Evolutionary conservation across 2,113 vertebrate species (phyloP), one percentile per base, ranked within the genome.

Genomic region (Marmota flaviventris): DNA sequence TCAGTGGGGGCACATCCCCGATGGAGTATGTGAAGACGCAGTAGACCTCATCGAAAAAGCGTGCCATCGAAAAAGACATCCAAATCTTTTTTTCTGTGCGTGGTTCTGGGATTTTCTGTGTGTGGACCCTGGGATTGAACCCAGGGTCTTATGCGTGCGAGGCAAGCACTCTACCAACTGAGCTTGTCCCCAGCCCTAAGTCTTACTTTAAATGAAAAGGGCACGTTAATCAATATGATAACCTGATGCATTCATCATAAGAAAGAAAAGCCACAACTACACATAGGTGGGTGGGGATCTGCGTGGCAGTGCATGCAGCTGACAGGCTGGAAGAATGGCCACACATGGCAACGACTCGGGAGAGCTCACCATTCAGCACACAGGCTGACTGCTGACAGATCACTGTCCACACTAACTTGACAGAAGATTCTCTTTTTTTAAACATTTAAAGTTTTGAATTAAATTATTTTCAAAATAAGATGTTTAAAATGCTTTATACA

Each of bases 291-390:
- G 37, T 13, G 22, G 8, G 67, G 22, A 32, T 58, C 2, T 37
- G 0, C 2, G 20, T 24, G 14, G 53, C 45, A 73, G 39, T 14
- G 10, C 32, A 14, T 2, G 32, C 5, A 10, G 11, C 22, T 20
- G 56, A 17, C 7, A 17, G 56, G 56, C 56, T 24, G 63, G 83
- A 13, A 69, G 42, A 20, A 24, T 13, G 42, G 29, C 3, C 20
- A 17, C 20, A 58, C 20, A 22, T 8, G 56, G 20, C 56, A 58
- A 24, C 20, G 20, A 58, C 56, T 24, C 20, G 2, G 56, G 56
- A 24, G 56, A 22, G 32, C 12, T 51, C 10, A 16, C 22, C 67
- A 27, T 22, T n/a, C 76, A 53, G 16, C 7, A 32, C 39, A 39
- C 7, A 20, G 18, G 20, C 51, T 27, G 61, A 63, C 61, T 1